Conservation (phyloP, 2,113 vertebrate genomes). For the Empidonax alnorum region DNA sequence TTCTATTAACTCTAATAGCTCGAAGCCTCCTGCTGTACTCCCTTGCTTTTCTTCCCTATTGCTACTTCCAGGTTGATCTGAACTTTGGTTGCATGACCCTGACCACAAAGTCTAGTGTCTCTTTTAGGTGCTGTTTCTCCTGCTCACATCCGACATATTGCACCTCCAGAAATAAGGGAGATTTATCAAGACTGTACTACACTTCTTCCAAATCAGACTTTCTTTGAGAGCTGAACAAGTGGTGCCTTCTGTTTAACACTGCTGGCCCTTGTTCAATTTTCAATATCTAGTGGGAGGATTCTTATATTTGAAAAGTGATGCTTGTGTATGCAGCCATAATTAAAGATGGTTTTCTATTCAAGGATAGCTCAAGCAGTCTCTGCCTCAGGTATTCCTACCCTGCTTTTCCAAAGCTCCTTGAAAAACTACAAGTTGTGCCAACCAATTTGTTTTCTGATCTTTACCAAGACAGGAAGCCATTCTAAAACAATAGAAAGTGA, state of each 20-base stretch:
- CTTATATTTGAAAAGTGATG: slow-evolving; percentile 10
- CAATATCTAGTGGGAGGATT: background rate
- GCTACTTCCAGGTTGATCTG: slow-evolving; percentile 1
- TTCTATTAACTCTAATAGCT: background rate
- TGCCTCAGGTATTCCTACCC: background rate
- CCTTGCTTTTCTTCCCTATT: background rate
- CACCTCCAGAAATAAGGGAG: background rate
- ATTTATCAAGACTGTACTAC: background rate
- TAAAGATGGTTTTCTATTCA: background rate
- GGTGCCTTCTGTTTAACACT: background rate
- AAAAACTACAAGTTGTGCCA: background rate
- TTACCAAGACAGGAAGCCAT: background rate
- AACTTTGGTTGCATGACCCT: background rate
- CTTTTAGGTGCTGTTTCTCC: background rate
- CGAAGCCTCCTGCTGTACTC: background rate
- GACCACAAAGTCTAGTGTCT: background rate
- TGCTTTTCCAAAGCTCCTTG: background rate
- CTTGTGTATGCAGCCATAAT: background rate
- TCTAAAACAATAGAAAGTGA: background rate
- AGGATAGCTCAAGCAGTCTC: background rate
- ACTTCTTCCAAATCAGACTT: background rate
- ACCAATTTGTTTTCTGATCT: background rate
- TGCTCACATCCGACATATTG: background rate
- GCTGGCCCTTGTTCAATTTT: background rate
- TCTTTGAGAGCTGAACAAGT: background rate